Evolutionary conservation across 2,888 invertebrate genomes (phyloP).

Genomic region (Hedychridium roseum): DNA sequence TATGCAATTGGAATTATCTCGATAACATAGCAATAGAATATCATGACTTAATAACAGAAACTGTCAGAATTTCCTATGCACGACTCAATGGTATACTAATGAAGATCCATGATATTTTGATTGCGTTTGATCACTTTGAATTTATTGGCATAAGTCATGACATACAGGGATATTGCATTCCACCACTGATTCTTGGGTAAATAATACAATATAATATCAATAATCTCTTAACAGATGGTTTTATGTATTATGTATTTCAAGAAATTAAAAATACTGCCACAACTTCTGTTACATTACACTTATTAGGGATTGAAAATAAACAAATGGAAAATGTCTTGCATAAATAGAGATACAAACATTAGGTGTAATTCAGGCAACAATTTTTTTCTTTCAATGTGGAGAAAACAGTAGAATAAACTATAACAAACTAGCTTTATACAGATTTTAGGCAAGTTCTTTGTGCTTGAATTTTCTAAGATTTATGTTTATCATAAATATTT

Average conservation of each 20-base stretch:
- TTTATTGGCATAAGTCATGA: constrained; percentile 49
- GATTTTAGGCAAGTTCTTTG: too few species aligned
- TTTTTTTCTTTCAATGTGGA: too few species aligned
- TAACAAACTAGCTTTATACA: too few species aligned
- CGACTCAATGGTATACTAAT: constrained; percentile 25
- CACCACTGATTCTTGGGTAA: constrained; percentile 51
- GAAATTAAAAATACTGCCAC: too few species aligned
- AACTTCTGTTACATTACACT: background rate
- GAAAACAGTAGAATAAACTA: too few species aligned
- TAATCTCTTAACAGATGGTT: constrained; percentile 3
- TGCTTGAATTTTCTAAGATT: too few species aligned
- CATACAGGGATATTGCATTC: constrained; percentile 38
- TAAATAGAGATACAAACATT: too few species aligned
- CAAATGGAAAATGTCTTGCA: too few species aligned
- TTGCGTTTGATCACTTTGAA: constrained; percentile 21
- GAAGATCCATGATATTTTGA: constrained; percentile 25
- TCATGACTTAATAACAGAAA: constrained; percentile 25
- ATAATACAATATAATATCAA: background rate
- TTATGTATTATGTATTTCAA: too few species aligned
- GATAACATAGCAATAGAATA: constrained; percentile 44
- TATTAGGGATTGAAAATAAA: too few species aligned
- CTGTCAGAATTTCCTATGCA: constrained; percentile 33
- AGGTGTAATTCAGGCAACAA: too few species aligned
- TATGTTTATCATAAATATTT: too few species aligned
- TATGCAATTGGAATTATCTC: constrained; percentile 33